phyloP scores from a whole-genome alignment of 2,797 vertebrate species.

The Lithobates pipiens region DNA sequence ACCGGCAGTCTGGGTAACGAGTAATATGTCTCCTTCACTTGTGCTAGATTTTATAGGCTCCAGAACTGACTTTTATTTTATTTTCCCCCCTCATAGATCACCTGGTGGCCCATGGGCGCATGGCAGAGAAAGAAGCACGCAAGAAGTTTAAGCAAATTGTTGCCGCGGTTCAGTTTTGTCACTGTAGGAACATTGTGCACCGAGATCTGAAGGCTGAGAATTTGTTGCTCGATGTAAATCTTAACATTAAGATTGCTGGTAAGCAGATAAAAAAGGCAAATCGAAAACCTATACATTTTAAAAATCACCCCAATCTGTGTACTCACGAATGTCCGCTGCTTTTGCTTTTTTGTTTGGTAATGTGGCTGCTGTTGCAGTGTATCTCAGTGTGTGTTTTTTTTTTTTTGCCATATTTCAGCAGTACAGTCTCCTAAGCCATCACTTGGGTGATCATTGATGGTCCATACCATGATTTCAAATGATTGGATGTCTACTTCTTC shows the following conservation, averaged over 20 bases:
- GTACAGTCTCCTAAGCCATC: too few species aligned
- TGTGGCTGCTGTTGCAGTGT: too few species aligned
- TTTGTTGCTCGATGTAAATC: conserved; percentile 95
- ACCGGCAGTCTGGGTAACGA: too few species aligned
- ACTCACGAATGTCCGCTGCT: too few species aligned
- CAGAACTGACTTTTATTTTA: not conserved
- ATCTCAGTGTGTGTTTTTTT: too few species aligned
- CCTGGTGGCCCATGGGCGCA: conserved; percentile 94
- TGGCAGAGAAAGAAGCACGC: conserved; percentile 97
- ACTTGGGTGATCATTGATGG: too few species aligned
- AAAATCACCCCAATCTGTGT: too few species aligned
- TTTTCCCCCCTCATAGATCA: conserved; percentile 85
- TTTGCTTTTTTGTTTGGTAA: too few species aligned
- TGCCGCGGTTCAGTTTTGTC: conserved; percentile 95
- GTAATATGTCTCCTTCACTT: not conserved
- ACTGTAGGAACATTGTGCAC: conserved; percentile 96
- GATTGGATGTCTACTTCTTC: too few species aligned
- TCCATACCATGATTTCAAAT: too few species aligned
- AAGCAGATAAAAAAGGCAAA: conserved; percentile 42
- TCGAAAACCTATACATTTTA: too few species aligned
- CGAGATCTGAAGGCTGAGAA: conserved; percentile 98
- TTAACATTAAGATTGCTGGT: conserved; percentile 99
- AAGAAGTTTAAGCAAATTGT: conserved; percentile 98
- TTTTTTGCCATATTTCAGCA: too few species aligned
- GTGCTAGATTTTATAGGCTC: not conserved